Evolutionary conservation across 2,888 invertebrate species (phyloP).

Genomic region (Cinara cedri): DNA sequence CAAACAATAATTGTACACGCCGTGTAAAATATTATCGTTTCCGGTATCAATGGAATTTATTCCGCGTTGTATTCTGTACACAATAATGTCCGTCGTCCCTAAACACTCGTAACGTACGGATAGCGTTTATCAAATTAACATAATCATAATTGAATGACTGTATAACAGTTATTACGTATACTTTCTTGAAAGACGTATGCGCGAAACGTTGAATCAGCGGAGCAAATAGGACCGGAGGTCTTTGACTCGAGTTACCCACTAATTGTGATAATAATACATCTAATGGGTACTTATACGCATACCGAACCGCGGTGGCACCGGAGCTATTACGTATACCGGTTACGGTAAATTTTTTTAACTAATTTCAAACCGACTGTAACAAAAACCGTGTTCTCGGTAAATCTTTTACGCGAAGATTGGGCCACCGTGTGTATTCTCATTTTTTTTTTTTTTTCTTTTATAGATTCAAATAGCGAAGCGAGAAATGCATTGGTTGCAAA

Average conservation of each 20-base stretch:
- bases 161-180: not conserved
- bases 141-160: not conserved
- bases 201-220: not conserved
- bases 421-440: too few species aligned
- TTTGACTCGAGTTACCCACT: conserved; percentile 3
- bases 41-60: too few species aligned
- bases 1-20: too few species aligned
- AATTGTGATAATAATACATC: conserved; percentile 14
- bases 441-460: too few species aligned
- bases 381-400: not conserved
- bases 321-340: conserved; percentile 13
- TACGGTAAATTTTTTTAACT: not conserved
- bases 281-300: too few species aligned
- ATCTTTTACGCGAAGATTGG: not conserved
- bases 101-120: too few species aligned
- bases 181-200: not conserved
- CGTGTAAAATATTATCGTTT: too few species aligned
- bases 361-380: not conserved
- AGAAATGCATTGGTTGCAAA: too few species aligned
- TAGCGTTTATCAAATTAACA: not conserved
- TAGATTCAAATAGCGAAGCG: too few species aligned
- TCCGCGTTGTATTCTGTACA: too few species aligned
- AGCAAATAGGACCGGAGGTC: conserved; percentile 30
- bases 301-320: conserved; percentile 12
- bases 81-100: not conserved